Evolutionary conservation across 1,140 invertebrate genomes (phyloP), one percentile per base, ranked within the genome.

Genomic region (Dendroctonus ponderosae): DNA sequence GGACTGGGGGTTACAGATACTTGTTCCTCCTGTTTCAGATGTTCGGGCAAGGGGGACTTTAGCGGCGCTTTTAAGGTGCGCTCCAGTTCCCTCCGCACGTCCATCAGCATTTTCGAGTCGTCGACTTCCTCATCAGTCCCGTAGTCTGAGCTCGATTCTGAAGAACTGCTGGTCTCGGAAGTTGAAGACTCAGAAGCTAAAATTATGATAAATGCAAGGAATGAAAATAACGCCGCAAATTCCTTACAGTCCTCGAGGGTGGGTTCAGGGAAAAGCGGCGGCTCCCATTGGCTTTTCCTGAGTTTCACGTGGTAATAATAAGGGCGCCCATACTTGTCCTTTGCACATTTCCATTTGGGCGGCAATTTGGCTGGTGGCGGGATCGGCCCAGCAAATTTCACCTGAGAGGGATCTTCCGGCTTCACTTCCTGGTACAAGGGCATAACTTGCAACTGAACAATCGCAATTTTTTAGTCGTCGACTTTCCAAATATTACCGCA

Each of bases 301-400:
- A 91, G 86, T 70, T 89, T 89, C 0, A 89, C 81, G 78, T 97
- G 93, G 79, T 96, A 98, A 80, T 96, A 98, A 78, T 97, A 98
- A 0, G 87, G 85, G 65, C 92, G 82, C 2, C 94, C 94, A 49
- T 91, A 87, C 14, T 82, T 75, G 78, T 96, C 93, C 50, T 86
- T 84, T 0, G 91, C 89, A 72, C 86, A 90, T 73, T 92, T 91
- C 94, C 95, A 98, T 75, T 90, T 86, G 0, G 89, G 89, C 5
- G 94, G 94, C 49, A 97, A 76, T 72, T 89, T 87, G 0, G 85
- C 79, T 0, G 83, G 79, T 0, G 87, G 87, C 62, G 81, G 71
- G 71, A 82, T 70, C 61, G 77, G 62, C 70, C 69, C 63, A 53
- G 76, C 62, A 59, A 78, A 78, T 71, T 75, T 77, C 2, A 73